Conservation (phyloP, 2,113 vertebrate genomes). For the Coreoperca whiteheadi region DNA sequence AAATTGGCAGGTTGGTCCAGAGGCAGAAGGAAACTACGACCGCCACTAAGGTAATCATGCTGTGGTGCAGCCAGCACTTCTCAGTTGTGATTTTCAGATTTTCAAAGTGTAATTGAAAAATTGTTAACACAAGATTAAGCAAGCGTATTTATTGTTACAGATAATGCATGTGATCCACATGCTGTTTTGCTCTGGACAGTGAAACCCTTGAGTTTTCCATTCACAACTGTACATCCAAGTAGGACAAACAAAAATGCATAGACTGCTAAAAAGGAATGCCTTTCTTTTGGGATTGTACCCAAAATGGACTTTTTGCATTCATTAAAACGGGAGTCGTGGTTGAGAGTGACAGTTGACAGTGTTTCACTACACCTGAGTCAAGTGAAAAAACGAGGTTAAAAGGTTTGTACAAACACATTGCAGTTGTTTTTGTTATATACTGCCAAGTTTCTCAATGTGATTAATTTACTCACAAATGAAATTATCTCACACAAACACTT, state of each 20-base stretch:
- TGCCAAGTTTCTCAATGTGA: background rate
- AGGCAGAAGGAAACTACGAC: background rate
- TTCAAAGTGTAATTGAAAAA: background rate
- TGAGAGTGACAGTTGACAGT: too few relatives aligned
- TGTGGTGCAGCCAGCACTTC: background rate
- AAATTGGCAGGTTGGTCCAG: background rate
- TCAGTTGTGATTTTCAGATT: background rate
- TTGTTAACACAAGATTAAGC: background rate
- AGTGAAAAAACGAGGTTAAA: background rate
- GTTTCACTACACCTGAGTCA: background rate
- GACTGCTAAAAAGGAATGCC: background rate
- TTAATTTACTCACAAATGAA: conserved; percentile 8
- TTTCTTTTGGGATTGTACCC: background rate
- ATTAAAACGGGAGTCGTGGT: background rate
- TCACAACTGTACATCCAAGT: background rate
- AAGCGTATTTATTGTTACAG: background rate
- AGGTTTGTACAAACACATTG: background rate
- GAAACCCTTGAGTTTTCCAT: background rate
- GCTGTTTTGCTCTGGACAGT: background rate
- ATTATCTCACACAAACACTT: background rate
- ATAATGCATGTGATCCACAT: too few relatives aligned
- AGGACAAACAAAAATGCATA: background rate
- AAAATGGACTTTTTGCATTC: background rate
- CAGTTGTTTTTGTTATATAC: background rate
- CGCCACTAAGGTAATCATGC: background rate